Percentiles rank a stretch among this genome's conserved stretches.
Conservation (phyloP, 1,140 invertebrate species). For the Ips nitidus region DNA sequence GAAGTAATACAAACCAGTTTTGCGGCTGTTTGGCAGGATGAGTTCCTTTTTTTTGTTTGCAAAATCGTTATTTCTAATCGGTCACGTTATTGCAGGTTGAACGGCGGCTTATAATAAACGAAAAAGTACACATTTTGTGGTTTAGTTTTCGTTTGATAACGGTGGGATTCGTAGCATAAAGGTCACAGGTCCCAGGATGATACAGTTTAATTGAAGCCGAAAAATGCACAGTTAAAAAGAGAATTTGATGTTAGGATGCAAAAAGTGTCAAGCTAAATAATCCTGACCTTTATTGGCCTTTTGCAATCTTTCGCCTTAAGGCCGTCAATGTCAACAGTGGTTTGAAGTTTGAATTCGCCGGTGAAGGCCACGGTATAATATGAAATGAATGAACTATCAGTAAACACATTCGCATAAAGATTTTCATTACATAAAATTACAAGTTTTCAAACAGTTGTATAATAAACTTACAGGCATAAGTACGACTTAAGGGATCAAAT, state of each 20-base stretch:
- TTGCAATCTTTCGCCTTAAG: slow-evolving; percentile 51
- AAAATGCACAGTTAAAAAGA: too few species aligned
- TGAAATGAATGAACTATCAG: slow-evolving; percentile 33
- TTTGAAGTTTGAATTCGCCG: slow-evolving; percentile 38
- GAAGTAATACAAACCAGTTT: too few species aligned
- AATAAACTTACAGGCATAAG: neutral
- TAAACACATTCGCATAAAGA: neutral
- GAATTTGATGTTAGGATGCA: neutral
- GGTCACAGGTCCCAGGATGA: slow-evolving; percentile 44
- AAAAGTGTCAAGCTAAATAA: neutral
- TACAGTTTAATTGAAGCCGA: neutral
- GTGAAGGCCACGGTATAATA: slow-evolving; percentile 52
- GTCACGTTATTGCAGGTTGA: too few species aligned
- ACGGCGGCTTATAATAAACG: too few species aligned
- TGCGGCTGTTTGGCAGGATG: too few species aligned
- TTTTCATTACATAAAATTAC: too few species aligned
- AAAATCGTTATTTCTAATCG: too few species aligned
- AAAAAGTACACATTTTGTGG: too few species aligned
- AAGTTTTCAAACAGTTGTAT: too few species aligned
- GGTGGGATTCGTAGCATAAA: slow-evolving; percentile 27
- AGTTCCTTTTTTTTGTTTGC: too few species aligned
- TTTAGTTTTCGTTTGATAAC: slow-evolving; percentile 24
- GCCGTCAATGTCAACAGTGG: slow-evolving; percentile 53
- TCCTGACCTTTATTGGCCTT: slow-evolving; percentile 51
- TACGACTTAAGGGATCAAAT: neutral